Percentiles rank a stretch among this genome's conserved stretches.
phyloP scores from a whole-genome alignment of 92 coral and sea anemone species.

The Muricea muricata region DNA sequence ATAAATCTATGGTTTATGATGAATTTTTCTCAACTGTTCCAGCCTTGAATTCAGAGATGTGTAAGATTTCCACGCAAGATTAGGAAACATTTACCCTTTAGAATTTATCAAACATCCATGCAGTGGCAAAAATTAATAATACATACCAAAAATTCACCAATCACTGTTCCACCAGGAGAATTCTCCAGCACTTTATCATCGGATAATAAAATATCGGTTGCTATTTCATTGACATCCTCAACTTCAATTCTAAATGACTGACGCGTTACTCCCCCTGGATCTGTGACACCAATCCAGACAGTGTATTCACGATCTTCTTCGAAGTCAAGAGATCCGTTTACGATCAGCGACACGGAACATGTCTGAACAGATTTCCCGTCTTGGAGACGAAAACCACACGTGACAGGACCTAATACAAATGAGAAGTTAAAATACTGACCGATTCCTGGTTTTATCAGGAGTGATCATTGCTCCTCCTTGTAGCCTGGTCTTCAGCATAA shows the following conservation, averaged over 20 bases:
- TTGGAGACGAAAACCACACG: background rate
- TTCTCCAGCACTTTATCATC: conserved; percentile 75
- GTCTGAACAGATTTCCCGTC: conserved; percentile 58
- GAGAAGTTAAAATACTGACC: too few relatives aligned
- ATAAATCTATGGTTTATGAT: too few relatives aligned
- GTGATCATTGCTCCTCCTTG: too few relatives aligned
- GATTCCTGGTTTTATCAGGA: too few relatives aligned
- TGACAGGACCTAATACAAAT: background rate
- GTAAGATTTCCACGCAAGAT: too few relatives aligned
- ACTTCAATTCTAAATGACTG: conserved; percentile 55
- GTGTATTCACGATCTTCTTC: conserved; percentile 62
- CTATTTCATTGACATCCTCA: conserved; percentile 72
- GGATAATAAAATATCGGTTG: conserved; percentile 70
- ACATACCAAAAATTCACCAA: conserved; percentile 85
- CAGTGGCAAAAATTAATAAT: background rate
- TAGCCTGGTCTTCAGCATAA: too few relatives aligned
- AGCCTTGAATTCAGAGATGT: too few relatives aligned
- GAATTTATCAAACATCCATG: too few relatives aligned
- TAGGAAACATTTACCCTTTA: too few relatives aligned
- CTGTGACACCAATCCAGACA: conserved; percentile 72
- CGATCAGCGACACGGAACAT: conserved; percentile 67
- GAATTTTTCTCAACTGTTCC: too few relatives aligned
- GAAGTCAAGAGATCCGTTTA: conserved; percentile 76
- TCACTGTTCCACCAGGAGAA: conserved; percentile 64
- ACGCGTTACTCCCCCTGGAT: conserved; percentile 63